Base-by-base conservation (phyloP, 2,797 vertebrate species). In the Chrosomus eos region DNA sequence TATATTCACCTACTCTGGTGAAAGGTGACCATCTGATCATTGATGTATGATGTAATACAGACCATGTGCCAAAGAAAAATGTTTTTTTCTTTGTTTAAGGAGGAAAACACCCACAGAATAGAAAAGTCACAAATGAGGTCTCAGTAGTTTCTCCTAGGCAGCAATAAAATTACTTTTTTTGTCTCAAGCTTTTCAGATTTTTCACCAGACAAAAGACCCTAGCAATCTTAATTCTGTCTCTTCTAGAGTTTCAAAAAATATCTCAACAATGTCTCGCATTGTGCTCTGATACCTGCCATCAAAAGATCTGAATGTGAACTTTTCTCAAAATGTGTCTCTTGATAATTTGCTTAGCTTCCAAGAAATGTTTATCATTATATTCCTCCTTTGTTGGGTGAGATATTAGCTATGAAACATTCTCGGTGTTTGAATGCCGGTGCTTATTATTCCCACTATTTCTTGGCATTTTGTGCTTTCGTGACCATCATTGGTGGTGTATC, bases 391-490 rank as follows among this genome's bases (percentile, higher is more conserved):
- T 79, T 86, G 82, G 81, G 58, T 90, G 78, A 48, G 73, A 53
- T 85, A 85, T 88, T 86, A 87, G 88, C 78, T 90, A 68, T 66
- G 66, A 84, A 76, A 87, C 89, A 38, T 78, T 64, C 7, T 19
- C 11, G 23, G 67, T 80, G 62, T 68, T 62, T 87, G 66, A 11
- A 67, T 81, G 87, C 51, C 48, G 77, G 66, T 87, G 70, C 83
- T 86, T 64, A 84, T 81, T 19, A 85, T 88, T 43, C 58, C 74
- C 83, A 85, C 72, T 92, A 60, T 83, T 40, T 88, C 77, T 87
- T 85, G 86, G 80, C 87, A 87, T 85, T 62, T 62, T 92, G 76
- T 91, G 86, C 90, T 66, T 80, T 88, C 91, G 86, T 70, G 70
- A 66, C 68, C 31, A 88, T 82, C 77, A 62, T 64, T 84, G 91